phyloP scores from a whole-genome alignment of 2,888 invertebrate species.

The Heteropelma amictum region DNA sequence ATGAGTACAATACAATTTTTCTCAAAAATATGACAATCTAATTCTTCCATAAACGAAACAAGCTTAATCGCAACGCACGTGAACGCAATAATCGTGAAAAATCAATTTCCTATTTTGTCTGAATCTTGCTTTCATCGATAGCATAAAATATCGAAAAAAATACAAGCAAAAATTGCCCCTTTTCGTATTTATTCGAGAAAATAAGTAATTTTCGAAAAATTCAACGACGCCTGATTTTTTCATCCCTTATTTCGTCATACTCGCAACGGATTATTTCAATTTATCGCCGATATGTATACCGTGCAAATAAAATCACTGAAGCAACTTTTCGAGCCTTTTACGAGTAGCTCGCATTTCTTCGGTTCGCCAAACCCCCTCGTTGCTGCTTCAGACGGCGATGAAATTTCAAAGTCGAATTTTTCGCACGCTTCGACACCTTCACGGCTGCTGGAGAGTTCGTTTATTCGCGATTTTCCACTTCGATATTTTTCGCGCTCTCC shows the following conservation, averaged over 20 bases:
- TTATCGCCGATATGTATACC: not conserved
- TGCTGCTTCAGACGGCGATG: constrained; percentile 4
- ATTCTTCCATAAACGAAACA: no score
- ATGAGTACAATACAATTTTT: no score
- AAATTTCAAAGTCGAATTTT: constrained; percentile 53
- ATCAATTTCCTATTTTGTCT: no score
- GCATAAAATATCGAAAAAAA: no score
- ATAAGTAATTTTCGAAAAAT: no score
- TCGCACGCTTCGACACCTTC: constrained; percentile 43
- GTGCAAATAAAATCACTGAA: constrained; percentile 11
- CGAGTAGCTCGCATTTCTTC: constrained; percentile 1
- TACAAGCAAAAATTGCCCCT: no score
- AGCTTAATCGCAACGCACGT: no score
- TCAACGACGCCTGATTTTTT: no score
- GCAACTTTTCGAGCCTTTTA: constrained; percentile 2
- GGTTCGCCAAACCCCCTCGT: constrained; percentile 19
- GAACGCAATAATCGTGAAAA: no score
- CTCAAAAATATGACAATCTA: no score
- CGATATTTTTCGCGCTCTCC: constrained; percentile 55
- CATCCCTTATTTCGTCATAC: not conserved
- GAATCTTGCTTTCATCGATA: no score
- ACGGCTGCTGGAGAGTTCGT: not conserved
- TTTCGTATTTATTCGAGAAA: no score
- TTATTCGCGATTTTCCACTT: constrained; percentile 62
- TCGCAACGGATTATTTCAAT: not conserved